phyloP scores from a whole-genome alignment of 2,888 invertebrate genomes.

The Cremastinae sp. region DNA sequence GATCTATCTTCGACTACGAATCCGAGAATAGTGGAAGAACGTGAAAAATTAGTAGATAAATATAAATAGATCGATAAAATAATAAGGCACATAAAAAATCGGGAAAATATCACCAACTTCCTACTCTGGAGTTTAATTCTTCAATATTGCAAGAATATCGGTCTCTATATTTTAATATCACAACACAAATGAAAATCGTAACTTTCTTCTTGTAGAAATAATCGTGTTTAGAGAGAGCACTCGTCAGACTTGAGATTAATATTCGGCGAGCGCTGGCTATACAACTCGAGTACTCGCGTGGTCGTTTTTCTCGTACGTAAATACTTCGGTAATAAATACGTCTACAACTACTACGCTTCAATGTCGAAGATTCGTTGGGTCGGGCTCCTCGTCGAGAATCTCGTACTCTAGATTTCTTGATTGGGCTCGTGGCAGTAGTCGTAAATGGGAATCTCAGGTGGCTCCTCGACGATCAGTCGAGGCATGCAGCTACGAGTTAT shows the following conservation, averaged over 20 bases:
- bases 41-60: not conserved
- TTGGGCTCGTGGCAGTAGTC: conserved; percentile 70
- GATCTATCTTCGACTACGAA: not conserved
- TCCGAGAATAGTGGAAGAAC: no score
- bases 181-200: conserved; percentile 50
- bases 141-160: conserved; percentile 48
- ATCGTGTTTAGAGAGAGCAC: conserved; percentile 41
- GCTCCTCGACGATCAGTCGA: conserved; percentile 67
- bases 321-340: conserved; percentile 6
- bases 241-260: conserved; percentile 44
- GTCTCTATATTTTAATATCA: conserved; percentile 50
- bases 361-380: no score
- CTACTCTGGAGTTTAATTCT: conserved; percentile 2
- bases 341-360: conserved; percentile 9
- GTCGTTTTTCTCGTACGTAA: not conserved
- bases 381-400: no score
- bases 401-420: conserved; percentile 56
- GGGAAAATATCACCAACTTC: not conserved
- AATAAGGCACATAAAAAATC: conserved; percentile 19
- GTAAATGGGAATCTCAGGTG: conserved; percentile 75
- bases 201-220: conserved; percentile 3
- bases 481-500: conserved; percentile 72
- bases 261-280: not conserved
- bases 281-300: not conserved
- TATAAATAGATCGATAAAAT: conserved; percentile 5